Evolutionary conservation across 2,113 vertebrate species (phyloP), one percentile per base, ranked within the genome.

Genomic region (Pica pica): DNA sequence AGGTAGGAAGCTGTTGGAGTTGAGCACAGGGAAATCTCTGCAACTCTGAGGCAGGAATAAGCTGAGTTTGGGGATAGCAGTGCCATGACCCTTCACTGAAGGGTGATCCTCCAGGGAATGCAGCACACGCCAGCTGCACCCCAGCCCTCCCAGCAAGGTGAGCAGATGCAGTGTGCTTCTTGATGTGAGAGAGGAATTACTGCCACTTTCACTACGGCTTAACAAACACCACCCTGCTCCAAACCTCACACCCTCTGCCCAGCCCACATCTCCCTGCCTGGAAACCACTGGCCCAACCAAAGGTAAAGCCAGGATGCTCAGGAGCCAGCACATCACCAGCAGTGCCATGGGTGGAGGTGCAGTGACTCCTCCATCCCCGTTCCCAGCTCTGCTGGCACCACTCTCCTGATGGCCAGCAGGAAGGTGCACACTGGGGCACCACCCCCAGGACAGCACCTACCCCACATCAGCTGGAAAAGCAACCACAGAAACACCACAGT

Each of bases 71-170:
- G 33, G 56, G 52, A 24, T 3, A 13, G 49, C 69, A 91, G 56
- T 3, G 2, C 33, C 16, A 42, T 0, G 0, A 20, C 16, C 12
- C 33, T 60, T 17, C 11, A 0, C 6, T 35, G 49, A n/a, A 74
- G 60, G 24, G 1, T 15, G 30, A 61, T 16, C 63, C 71, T 18
- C 8, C 14, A 57, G 87, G 11, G 2, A 46, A 14, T 1, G 2
- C 37, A 77, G 56, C 31, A 49, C 53, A 39, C 3, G 7, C 18
- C 31, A 44, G 31, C n/a, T 35, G 56, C 67, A 18, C 57, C n/a
- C 57, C 23, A 59, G n/a, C 21, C 22, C 31, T n/a, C 53, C n/a
- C 56, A 7, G 49, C 26, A 8, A 63, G 41, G 56, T 15, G 27
- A 89, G 9, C 65, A 85, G 87, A 64, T 57, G 30, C 35, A 19